Conservation (phyloP, 2,113 vertebrate species). For the Calonectris borealis region DNA sequence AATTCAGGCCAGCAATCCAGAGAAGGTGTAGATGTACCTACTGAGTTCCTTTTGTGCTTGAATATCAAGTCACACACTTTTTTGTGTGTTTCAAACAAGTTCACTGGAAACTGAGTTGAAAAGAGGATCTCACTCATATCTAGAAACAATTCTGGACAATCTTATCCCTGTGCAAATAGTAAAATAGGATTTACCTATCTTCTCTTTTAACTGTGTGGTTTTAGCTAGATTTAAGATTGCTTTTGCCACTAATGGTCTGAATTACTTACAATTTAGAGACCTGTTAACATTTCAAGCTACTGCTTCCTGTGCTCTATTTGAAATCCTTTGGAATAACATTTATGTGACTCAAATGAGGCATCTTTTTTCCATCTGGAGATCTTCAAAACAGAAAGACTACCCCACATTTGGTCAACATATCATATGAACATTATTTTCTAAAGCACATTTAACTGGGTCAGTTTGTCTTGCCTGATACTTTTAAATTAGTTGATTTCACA, state of each 20-base stretch:
- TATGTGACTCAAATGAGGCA: not conserved
- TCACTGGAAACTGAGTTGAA: not conserved
- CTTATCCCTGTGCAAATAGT: not conserved
- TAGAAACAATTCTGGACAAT: not conserved
- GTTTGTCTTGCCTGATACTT: not conserved
- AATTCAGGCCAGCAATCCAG: not conserved
- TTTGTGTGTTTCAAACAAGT: not conserved
- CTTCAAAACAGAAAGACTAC: not conserved
- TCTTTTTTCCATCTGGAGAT: constrained; percentile 43
- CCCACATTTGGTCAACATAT: not conserved
- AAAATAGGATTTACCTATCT: not conserved
- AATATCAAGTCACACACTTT: not conserved
- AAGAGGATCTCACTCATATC: not conserved
- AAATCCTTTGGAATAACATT: constrained; percentile 41
- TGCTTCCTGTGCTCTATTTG: not conserved
- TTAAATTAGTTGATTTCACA: not conserved
- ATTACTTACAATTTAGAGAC: not conserved
- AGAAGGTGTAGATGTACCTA: not conserved
- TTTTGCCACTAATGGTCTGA: not conserved
- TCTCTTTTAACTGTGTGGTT: not conserved
- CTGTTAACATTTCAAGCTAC: not conserved
- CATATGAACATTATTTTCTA: not conserved
- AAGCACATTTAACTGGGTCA: not conserved
- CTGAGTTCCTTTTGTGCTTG: not conserved
- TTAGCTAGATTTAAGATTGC: not conserved